A percentile compares a stretch with the other conserved stretches of the same genome.
Evolutionary conservation across 2,113 vertebrate species (phyloP).

Genomic region (Pterocles burchelli): DNA sequence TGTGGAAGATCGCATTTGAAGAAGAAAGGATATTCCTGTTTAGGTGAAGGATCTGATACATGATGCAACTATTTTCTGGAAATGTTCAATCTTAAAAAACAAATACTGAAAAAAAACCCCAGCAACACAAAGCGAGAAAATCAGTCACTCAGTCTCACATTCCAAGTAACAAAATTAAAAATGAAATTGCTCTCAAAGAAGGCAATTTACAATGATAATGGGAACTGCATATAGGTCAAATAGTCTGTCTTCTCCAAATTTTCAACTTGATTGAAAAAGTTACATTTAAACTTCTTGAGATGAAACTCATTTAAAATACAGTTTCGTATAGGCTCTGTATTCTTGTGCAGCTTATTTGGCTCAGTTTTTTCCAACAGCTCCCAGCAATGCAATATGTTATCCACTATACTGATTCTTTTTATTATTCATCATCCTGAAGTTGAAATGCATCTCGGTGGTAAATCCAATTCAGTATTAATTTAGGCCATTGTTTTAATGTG

Average conservation of each 20-base stretch:
- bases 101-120: neutral
- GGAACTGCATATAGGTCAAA: neutral
- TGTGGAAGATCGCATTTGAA: neutral
- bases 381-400: neutral
- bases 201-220: constrained; percentile 4
- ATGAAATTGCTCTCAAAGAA: neutral
- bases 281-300: neutral
- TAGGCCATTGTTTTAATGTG: neutral
- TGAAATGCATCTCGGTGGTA: neutral
- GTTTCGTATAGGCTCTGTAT: neutral
- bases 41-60: neutral
- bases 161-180: neutral
- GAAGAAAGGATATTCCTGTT: neutral
- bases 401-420: neutral
- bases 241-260: neutral
- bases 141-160: neutral
- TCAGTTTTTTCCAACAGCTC: neutral
- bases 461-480: neutral
- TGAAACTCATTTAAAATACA: neutral
- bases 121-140: neutral
- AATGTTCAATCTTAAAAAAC: neutral
- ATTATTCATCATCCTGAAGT: neutral
- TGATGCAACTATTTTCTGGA: neutral
- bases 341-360: neutral
- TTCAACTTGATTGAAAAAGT: neutral